A percentile compares a stretch with the other conserved stretches of the same genome.
phyloP scores from a whole-genome alignment of 2,113 vertebrate genomes.

The Meles meles region DNA sequence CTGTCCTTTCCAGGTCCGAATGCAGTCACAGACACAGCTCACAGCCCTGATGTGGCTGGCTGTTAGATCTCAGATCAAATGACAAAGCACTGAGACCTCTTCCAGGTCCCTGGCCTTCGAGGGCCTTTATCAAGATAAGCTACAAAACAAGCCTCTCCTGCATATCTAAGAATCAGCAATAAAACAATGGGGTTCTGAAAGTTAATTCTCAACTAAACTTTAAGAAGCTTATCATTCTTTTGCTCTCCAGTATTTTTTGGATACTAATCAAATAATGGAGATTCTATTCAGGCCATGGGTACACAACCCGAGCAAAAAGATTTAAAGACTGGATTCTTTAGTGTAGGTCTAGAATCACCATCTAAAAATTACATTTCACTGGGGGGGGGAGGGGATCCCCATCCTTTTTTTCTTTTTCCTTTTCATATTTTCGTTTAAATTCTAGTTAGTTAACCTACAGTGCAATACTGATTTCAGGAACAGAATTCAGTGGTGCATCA shows the following conservation, averaged over 20 bases:
- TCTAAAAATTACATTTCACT: slow-evolving; percentile 18
- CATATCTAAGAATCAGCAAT: not conserved
- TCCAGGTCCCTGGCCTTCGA: not conserved
- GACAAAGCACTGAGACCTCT: not conserved
- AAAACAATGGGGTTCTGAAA: not conserved
- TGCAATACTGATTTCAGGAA: not conserved
- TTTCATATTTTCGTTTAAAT: not conserved
- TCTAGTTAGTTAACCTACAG: not conserved
- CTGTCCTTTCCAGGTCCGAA: not conserved
- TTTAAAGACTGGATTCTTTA: slow-evolving; percentile 1
- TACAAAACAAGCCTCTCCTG: not conserved
- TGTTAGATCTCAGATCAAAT: not conserved
- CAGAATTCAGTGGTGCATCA: not conserved
- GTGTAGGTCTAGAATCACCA: not conserved
- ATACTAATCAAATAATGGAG: not conserved
- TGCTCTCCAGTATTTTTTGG: not conserved
- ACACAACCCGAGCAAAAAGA: not conserved
- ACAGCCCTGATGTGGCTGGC: not conserved
- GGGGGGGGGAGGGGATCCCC: not conserved
- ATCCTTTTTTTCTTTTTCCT: not conserved
- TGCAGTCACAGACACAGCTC: not conserved
- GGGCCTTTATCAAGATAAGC: not conserved
- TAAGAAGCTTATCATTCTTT: not conserved
- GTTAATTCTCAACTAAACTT: not conserved
- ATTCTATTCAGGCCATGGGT: not conserved